Percentiles rank a stretch among this genome's conserved stretches.
These are phyloP conservation scores for Medauroidea extradentata DNA, from an alignment of 1,140 invertebrate species.

Conservation along the genomic window DNA sequence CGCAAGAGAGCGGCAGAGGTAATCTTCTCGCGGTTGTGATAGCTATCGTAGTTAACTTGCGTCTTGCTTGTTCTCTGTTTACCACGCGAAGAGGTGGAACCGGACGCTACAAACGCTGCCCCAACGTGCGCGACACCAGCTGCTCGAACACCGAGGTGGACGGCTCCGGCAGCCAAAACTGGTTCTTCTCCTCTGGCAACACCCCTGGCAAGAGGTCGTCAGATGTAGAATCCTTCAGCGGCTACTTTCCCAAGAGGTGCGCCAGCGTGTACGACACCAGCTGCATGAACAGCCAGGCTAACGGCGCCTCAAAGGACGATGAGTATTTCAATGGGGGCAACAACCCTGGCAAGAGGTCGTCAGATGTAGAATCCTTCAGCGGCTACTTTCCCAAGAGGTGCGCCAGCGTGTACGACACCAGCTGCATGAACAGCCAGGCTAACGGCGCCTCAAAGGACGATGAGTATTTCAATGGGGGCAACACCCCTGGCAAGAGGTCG, in stretches of 20 bases:
- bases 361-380: no score
- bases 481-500: constrained; percentile 8
- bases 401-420: no score
- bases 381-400: no score
- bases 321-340: not conserved
- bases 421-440: no score
- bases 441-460: no score
- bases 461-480: no score
- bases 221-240: not conserved
- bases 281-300: not conserved
- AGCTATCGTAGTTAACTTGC: no score
- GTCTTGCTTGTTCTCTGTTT: no score
- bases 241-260: not conserved
- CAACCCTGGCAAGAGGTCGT: not conserved
- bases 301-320: not conserved
- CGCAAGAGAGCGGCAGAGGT: not conserved
- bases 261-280: not conserved
- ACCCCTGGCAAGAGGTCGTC: constrained; percentile 7
- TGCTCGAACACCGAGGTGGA: constrained; percentile 4
- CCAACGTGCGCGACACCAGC: constrained; percentile 4
- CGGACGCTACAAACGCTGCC: not conserved
- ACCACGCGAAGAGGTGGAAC: no score
- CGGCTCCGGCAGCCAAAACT: not conserved
- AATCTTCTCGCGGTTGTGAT: no score
- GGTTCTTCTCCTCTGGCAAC: not conserved